These are phyloP conservation scores for Lepisosteus osseus DNA, from an alignment of 2,113 vertebrate genomes.

Conservation along the genomic window DNA sequence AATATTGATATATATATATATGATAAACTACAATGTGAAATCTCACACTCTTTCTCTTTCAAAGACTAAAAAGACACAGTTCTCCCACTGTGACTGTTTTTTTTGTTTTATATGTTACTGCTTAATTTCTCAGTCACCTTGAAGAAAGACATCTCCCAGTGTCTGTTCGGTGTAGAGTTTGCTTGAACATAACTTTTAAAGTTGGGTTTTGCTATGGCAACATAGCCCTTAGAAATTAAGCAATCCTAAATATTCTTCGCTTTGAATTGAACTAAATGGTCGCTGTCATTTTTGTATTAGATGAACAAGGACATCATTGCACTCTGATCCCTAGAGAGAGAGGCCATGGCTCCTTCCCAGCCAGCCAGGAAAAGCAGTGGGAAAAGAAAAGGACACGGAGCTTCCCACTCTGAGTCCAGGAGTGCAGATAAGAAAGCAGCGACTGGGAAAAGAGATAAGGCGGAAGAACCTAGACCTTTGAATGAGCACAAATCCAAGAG, in stretches of 20 bases:
- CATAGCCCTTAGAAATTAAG: constrained; percentile 9
- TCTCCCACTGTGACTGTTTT: too few species aligned
- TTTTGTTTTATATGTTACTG: too few species aligned
- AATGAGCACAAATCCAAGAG: constrained; percentile 25
- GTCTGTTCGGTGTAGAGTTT: constrained; percentile 18
- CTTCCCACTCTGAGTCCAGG: background rate
- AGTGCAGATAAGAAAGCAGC: constrained; percentile 37
- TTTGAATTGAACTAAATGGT: background rate
- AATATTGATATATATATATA: too few species aligned
- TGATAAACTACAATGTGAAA: too few species aligned
- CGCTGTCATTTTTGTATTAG: too few species aligned
- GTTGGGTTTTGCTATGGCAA: background rate
- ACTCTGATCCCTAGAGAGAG: background rate
- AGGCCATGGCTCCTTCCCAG: constrained; percentile 49
- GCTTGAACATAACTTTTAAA: background rate
- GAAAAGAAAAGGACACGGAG: constrained; percentile 15
- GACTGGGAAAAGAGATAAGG: constrained; percentile 19
- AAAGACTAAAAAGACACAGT: too few species aligned
- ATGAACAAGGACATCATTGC: too few species aligned
- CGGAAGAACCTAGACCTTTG: constrained; percentile 11
- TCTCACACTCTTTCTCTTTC: too few species aligned
- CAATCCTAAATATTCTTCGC: constrained; percentile 18
- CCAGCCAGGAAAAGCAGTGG: constrained; percentile 27
- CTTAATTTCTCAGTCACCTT: too few species aligned
- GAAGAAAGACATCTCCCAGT: background rate